A percentile compares a stretch with the other conserved stretches of the same genome.
phyloP scores from a whole-genome alignment of 64 coral and sea anemone genomes.

The Porites lutea region DNA sequence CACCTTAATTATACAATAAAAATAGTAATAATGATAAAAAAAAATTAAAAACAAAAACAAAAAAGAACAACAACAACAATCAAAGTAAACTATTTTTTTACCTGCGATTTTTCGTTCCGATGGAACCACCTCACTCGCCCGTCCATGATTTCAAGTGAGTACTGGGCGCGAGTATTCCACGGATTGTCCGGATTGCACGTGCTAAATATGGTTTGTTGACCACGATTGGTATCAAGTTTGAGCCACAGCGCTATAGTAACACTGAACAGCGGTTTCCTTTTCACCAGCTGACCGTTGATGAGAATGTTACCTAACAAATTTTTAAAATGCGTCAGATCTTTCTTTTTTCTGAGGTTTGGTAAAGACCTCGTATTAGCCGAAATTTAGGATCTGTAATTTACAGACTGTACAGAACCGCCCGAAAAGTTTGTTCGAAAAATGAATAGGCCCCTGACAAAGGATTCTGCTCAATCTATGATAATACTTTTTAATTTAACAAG shows the following conservation, averaged over 20 bases:
- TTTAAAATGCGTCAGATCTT: neutral
- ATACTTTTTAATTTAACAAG: too few species aligned
- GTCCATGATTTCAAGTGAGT: conserved; percentile 79
- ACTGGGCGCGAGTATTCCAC: conserved; percentile 79
- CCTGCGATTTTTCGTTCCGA: conserved; percentile 81
- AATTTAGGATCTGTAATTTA: too few species aligned
- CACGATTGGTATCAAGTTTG: conserved; percentile 92
- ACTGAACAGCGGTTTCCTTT: conserved; percentile 74
- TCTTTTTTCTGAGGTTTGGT: too few species aligned
- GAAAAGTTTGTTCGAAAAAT: too few species aligned
- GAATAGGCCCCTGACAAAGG: too few species aligned
- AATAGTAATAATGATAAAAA: too few species aligned
- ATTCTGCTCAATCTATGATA: too few species aligned
- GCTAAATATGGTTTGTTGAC: conserved; percentile 88
- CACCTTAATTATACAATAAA: too few species aligned
- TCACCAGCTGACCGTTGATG: conserved; percentile 62
- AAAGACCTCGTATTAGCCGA: too few species aligned
- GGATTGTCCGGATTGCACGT: conserved; percentile 86
- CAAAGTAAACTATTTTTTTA: neutral
- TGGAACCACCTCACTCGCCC: conserved; percentile 94
- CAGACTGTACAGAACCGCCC: too few species aligned
- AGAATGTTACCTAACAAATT: conserved; percentile 77
- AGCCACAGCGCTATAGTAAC: conserved; percentile 93
- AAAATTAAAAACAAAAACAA: too few species aligned
- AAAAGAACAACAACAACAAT: too few species aligned